Evolutionary conservation across 2,797 vertebrate species (phyloP).

Genomic region (Poeciliopsis turneri): DNA sequence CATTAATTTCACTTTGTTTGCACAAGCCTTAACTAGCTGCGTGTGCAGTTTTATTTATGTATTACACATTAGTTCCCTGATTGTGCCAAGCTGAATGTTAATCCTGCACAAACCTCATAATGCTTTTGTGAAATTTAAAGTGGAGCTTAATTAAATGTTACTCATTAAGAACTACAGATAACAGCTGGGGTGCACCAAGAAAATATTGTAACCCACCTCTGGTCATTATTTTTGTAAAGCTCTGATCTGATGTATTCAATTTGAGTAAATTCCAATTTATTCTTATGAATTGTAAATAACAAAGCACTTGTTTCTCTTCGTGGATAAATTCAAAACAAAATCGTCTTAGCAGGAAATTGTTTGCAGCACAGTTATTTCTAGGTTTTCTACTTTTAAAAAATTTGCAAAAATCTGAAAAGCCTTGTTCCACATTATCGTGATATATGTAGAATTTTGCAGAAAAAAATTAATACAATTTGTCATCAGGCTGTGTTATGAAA

Average conservation of each 20-base stretch:
- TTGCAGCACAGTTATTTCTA: no score
- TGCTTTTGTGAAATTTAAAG: background rate
- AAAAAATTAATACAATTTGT: no score
- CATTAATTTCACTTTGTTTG: constrained; percentile 7
- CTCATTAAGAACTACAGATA: background rate
- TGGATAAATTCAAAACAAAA: background rate
- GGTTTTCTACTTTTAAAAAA: no score
- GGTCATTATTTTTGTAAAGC: background rate
- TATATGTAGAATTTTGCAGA: no score
- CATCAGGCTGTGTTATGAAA: no score
- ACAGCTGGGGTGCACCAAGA: background rate
- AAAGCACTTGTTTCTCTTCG: background rate
- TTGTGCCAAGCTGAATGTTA: background rate
- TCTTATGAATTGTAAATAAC: background rate
- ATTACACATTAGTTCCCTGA: background rate
- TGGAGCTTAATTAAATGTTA: background rate
- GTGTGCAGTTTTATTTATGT: background rate
- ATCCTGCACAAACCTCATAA: background rate
- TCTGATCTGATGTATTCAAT: background rate
- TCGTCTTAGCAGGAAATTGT: background rate
- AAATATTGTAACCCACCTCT: background rate
- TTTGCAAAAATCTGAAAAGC: no score
- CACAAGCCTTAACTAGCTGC: background rate
- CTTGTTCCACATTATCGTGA: no score
- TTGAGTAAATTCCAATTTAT: background rate